Evolutionary conservation across 2,797 vertebrate species (phyloP), one percentile per base, ranked within the genome.

Genomic region (Loriculus beryllinus): DNA sequence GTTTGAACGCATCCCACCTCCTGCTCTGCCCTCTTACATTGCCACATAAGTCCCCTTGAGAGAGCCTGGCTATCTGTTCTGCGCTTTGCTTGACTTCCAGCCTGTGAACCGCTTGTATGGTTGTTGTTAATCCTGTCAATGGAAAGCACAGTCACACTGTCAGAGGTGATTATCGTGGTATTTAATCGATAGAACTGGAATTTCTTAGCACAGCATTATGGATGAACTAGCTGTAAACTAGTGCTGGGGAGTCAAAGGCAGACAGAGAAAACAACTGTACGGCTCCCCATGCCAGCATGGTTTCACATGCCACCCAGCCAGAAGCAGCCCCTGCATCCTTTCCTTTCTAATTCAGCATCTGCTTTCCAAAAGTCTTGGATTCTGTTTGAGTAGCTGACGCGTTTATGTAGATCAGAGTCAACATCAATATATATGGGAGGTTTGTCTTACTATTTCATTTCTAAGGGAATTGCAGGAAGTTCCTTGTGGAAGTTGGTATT

Each of bases 81-180:
- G 43, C 6, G 20, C 7, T 57, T 48, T 42, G 21, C 33, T 25
- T 2, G 7, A 23, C 42, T 26, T 29, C 25, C 60, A n/a, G 56
- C 15, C 1, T 1, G 0, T 2, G 1, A 59, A 12, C 49, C 16
- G 40, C 40, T 48, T 6, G 0, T 31, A 33, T 1, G 0, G 64
- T 33, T 3, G 1, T 2, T 31, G 17, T 15, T 48, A 20, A 14
- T 56, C 65, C 35, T 13, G 14, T 23, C 3, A 3, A 8, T 7
- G 48, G 47, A 47, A 51, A 51, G 35, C 22, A 20, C 1, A 1
- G 26, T 25, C 9, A 2, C 15, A 0, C 54, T 26, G 37, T 12
- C 49, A 16, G 51, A 49, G 25, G 7, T 7, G 23, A 65, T 45
- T 21, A 10, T 26, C 1, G 0, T 10, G 43, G 51, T 63, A 29